A percentile compares a stretch with the other conserved stretches of the same genome.
These are phyloP conservation scores for Dasysyrphus tricinctus DNA, from an alignment of 2,888 invertebrate species.

Conservation along the genomic window DNA sequence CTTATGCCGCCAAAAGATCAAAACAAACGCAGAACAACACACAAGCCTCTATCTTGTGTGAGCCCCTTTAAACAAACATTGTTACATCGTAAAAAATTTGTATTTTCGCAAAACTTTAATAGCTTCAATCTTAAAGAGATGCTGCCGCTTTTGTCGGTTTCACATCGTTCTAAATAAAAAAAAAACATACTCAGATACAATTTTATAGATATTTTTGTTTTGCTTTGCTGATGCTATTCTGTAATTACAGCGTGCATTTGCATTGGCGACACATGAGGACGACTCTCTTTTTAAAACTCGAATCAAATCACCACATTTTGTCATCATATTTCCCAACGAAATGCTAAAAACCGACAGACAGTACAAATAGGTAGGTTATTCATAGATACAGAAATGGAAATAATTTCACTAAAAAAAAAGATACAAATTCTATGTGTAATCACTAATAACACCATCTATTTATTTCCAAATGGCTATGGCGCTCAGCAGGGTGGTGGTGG, in stretches of 20 bases:
- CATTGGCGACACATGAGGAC: background rate
- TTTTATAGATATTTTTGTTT: background rate
- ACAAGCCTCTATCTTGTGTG: slow-evolving; percentile 69
- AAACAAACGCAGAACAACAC: slow-evolving; percentile 73
- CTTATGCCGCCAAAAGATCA: slow-evolving; percentile 61
- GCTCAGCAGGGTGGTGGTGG: background rate
- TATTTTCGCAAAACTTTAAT: slow-evolving; percentile 54
- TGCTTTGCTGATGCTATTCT: background rate
- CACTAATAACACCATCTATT: slow-evolving; percentile 58
- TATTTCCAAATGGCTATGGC: slow-evolving; percentile 34
- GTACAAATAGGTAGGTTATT: background rate
- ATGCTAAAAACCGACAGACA: slow-evolving; percentile 26
- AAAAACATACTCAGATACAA: background rate
- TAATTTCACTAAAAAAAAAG: slow-evolving; percentile 63
- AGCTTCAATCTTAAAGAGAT: slow-evolving; percentile 41
- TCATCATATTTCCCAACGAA: slow-evolving; percentile 54
- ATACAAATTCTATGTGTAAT: slow-evolving; percentile 49
- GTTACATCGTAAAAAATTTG: slow-evolving; percentile 67
- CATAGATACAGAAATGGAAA: slow-evolving; percentile 19
- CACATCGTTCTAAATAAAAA: slow-evolving; percentile 25
- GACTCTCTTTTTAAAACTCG: background rate
- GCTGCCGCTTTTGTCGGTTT: slow-evolving; percentile 67
- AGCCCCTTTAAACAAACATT: slow-evolving; percentile 64
- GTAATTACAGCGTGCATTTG: slow-evolving; percentile 20
- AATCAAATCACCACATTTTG: slow-evolving; percentile 60